These are phyloP conservation scores for Neosilurus hyrtlii DNA, from an alignment of 2,797 vertebrate species.

Conservation along the genomic window DNA sequence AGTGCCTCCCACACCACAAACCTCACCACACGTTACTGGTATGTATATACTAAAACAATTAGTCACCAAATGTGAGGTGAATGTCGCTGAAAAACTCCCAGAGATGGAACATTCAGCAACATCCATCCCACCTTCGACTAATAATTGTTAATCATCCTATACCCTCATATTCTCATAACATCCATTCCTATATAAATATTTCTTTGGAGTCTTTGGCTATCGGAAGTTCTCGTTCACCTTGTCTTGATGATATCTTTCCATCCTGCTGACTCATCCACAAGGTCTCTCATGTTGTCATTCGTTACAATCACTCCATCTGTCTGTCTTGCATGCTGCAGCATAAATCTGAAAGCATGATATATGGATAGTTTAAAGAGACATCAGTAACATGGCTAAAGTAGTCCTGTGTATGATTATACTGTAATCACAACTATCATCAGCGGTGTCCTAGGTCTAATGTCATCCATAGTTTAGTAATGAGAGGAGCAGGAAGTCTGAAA, in stretches of 20 bases:
- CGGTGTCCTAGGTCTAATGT: no score
- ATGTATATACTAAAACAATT: no score
- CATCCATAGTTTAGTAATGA: no score
- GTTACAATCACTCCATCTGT: constrained; percentile 85
- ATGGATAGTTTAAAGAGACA: neutral
- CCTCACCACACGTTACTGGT: no score
- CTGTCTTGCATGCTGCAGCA: constrained; percentile 81
- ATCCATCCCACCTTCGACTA: no score
- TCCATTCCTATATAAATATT: neutral
- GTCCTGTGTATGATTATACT: neutral
- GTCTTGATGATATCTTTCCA: constrained; percentile 87
- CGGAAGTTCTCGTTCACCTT: constrained; percentile 65
- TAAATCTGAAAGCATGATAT: constrained; percentile 69
- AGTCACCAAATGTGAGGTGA: no score
- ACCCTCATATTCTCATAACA: neutral
- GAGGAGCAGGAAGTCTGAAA: no score
- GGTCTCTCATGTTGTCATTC: constrained; percentile 88
- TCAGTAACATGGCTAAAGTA: neutral
- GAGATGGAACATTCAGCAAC: no score
- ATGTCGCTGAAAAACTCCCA: no score
- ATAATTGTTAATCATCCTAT: neutral
- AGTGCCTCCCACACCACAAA: no score
- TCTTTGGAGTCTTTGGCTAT: neutral
- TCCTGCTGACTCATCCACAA: constrained; percentile 76
- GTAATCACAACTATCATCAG: neutral